Base-by-base conservation (phyloP, 1,140 invertebrate genomes). In the Tachypleus tridentatus region DNA sequence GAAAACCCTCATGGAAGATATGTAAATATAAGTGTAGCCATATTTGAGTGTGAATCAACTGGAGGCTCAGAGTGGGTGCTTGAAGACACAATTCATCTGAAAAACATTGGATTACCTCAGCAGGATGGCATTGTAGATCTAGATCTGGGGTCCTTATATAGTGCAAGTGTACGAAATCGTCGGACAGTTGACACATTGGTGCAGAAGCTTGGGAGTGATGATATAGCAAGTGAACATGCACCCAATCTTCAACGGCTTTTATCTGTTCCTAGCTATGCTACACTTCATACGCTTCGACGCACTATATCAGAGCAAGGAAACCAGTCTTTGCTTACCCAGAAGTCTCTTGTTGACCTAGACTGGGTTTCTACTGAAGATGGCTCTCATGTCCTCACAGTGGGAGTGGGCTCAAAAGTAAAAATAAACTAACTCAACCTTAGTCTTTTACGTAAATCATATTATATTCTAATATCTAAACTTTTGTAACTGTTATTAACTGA, bases 291-390 rank as follows among this genome's bases (percentile, higher is more conserved):
- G 3, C 76, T 96, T 49, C 81, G 88, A 53, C 89, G 88, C 74
- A 91, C 88, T 49, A 94, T 94, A 4, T 88, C 88, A 65, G 91
- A 95, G 74, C 89, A 91, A 73, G 89, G 89, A 0, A 93, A 93
- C 73, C 91, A 90, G 0, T 93, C 88, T 73, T 88, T 89, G 0
- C 73, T 93, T 3, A 91, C 88, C 0, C 80, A 81, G 69, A 81
- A 81, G 70, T 81, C 81, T 62, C 70, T 81, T 29, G 91, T 98
- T 3, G 93, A 97, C 74, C 77, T 99, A 51, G 97, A 98, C 78
- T 99, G 97, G 97, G 95, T 98, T 4, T 97, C 95, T 0, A 96
- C 96, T 70, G 96, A 99, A 75, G 96, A 99, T 78, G 97, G 97
- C 3, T 94, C 93, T 0, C 96, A 99, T 77, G 93, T 99, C 70